Evolutionary conservation across 2,888 invertebrate genomes (phyloP).

Genomic region (Polymixis lichenea): DNA sequence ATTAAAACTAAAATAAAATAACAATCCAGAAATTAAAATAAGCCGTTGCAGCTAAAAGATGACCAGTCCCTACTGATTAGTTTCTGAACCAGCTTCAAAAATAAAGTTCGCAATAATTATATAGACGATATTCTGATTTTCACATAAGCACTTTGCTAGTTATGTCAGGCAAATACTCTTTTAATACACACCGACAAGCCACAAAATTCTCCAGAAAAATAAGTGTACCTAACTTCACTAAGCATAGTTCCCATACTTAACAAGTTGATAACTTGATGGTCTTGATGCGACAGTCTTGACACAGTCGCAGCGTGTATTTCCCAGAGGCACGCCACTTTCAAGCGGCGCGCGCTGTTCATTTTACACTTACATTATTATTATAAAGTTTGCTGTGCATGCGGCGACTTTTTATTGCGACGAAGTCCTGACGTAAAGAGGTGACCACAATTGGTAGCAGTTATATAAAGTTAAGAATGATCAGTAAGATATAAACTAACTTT

Average conservation of each 20-base stretch:
- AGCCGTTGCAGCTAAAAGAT: too few species aligned
- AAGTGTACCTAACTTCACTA: neutral
- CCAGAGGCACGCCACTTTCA: constrained; percentile 25
- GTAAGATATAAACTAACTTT: neutral
- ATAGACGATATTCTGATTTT: too few species aligned
- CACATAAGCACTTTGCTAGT: neutral
- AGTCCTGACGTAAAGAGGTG: neutral
- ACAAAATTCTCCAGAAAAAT: neutral
- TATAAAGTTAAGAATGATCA: neutral
- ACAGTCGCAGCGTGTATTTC: constrained; percentile 32
- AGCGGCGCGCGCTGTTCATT: constrained; percentile 5
- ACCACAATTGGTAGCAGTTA: too few species aligned
- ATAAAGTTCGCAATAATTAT: neutral
- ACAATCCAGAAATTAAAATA: too few species aligned
- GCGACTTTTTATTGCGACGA: neutral
- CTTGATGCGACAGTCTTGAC: constrained; percentile 8
- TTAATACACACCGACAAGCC: neutral
- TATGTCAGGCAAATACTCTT: neutral
- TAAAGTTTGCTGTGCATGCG: constrained; percentile 15
- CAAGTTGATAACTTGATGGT: constrained; percentile 21
- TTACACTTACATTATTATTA: constrained; percentile 8
- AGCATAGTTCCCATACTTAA: constrained; percentile 1
- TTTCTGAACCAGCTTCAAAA: neutral
- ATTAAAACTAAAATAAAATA: too few species aligned
- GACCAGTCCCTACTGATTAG: neutral